Evolutionary conservation across 1,140 invertebrate genomes (phyloP), one percentile per base, ranked within the genome.

Genomic region (Drosophila setifemur): DNA sequence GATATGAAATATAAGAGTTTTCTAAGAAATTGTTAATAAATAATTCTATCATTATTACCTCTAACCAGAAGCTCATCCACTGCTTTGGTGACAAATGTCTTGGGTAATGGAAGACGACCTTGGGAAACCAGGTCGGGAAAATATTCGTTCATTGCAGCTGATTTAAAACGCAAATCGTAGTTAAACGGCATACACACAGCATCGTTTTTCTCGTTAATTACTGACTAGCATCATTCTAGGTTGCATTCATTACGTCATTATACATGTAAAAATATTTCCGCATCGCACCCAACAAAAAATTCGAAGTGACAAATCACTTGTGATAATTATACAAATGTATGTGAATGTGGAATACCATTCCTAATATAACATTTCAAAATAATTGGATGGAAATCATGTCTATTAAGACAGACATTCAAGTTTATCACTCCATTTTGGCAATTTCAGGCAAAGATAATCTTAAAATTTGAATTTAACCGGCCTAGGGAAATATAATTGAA

Each of bases 221-320:
- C 45, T 18, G 42, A 48, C 57, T 63, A 49, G 16, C 21, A 23
- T 7, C 35, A 40, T 40, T 26, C 4, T 9, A 21, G 52, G 23
- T 29, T 29, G 29, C n/a, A 57, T 40, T 37, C n/a, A 57, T 28
- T 60, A n/a, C n/a, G n/a, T n/a, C n/a, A n/a, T n/a, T n/a, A n/a
- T n/a, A n/a, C n/a, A 35, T 66, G 16, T 26, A 42, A 66, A 52
- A 14, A 42, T 35, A 26, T 66, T 66, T 66, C 63, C 60, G 63
- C 63, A 52, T 67, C 26, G 28, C 44, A 39, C 33, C 33, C 43
- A n/a, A 50, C 43, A 50, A 48, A 63, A 39, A 6, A 25, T 16
- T 18, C 19, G 16, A 45, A 48, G 37, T 33, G 23, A 26, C 43
- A 48, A 39, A 28, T 48, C 47, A 16, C n/a, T 25, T 12, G 31